Conservation (phyloP, 2,797 vertebrate genomes). For the Sebastiscus albofasciatus region DNA sequence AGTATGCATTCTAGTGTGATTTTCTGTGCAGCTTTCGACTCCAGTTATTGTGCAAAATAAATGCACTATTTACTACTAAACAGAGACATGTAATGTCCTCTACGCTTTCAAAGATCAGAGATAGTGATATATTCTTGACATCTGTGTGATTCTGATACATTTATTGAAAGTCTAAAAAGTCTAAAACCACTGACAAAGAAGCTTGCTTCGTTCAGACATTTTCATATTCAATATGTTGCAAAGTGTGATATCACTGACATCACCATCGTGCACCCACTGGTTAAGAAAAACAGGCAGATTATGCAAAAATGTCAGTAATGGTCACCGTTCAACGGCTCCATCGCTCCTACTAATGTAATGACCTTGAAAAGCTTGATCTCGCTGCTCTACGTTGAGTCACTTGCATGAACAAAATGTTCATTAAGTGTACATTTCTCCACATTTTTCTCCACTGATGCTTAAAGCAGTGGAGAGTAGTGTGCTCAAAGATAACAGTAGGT, state of each 20-base stretch:
- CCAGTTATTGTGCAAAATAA: constrained; percentile 52
- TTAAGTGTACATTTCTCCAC: constrained; percentile 21
- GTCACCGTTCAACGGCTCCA: constrained; percentile 60
- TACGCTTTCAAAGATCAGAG: constrained; percentile 31
- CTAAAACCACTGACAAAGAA: constrained; percentile 56
- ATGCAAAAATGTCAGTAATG: constrained; percentile 44
- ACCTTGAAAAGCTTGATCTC: constrained; percentile 35
- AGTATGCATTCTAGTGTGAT: constrained; percentile 38
- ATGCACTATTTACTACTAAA: constrained; percentile 11
- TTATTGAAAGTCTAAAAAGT: constrained; percentile 37
- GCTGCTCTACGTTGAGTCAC: constrained; percentile 32
- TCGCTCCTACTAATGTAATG: constrained; percentile 22
- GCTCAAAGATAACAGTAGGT: constrained; percentile 32
- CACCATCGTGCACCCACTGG: constrained; percentile 58
- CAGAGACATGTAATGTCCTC: constrained; percentile 21
- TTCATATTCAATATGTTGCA: constrained; percentile 44
- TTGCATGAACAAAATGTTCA: constrained; percentile 36
- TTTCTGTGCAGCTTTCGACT: constrained; percentile 41
- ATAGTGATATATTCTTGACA: constrained; percentile 29
- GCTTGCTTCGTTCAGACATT: constrained; percentile 45
- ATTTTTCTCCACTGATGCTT: constrained; percentile 25
- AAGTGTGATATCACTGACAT: constrained; percentile 53
- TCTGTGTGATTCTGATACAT: constrained; percentile 31
- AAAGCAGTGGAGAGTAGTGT: constrained; percentile 25
- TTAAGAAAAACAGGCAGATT: constrained; percentile 57